Conservation (phyloP, 2,797 vertebrate species). For the Acrocephalus scirpaceus region DNA sequence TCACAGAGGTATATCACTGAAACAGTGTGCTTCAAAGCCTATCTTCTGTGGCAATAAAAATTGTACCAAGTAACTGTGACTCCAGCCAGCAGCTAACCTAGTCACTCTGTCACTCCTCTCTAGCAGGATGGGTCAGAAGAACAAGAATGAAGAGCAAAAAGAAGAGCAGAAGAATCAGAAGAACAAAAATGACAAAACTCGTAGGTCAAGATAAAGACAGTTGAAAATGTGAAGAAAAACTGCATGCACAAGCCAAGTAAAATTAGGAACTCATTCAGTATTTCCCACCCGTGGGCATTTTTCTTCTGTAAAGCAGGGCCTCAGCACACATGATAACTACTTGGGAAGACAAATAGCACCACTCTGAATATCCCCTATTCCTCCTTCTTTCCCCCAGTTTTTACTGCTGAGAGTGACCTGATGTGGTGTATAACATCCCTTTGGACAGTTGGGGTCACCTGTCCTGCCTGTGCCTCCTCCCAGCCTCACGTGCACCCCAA, state of each 20-base stretch:
- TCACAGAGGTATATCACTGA: not conserved
- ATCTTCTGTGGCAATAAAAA: not conserved
- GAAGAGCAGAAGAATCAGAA: not conserved
- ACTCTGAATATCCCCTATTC: accelerated
- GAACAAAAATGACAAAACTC: not conserved
- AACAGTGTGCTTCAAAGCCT: not conserved
- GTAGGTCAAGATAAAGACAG: not conserved
- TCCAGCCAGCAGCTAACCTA: not conserved
- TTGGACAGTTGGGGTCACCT: not conserved
- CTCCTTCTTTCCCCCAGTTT: not conserved
- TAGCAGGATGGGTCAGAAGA: not conserved
- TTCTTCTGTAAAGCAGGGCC: not conserved
- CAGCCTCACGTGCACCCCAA: not conserved
- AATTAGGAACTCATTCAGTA: not conserved
- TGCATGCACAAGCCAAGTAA: not conserved
- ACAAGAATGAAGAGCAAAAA: not conserved
- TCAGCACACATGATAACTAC: accelerated
- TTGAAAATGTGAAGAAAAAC: not conserved
- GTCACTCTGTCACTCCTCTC: not conserved
- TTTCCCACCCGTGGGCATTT: accelerated
- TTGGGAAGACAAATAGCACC: not conserved
- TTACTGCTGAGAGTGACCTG: not conserved
- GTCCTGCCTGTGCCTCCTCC: not conserved
- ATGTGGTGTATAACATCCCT: not conserved
- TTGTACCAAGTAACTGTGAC: not conserved